Base-by-base conservation (phyloP, 1,140 invertebrate genomes). In the Oedothorax gibbosus region DNA sequence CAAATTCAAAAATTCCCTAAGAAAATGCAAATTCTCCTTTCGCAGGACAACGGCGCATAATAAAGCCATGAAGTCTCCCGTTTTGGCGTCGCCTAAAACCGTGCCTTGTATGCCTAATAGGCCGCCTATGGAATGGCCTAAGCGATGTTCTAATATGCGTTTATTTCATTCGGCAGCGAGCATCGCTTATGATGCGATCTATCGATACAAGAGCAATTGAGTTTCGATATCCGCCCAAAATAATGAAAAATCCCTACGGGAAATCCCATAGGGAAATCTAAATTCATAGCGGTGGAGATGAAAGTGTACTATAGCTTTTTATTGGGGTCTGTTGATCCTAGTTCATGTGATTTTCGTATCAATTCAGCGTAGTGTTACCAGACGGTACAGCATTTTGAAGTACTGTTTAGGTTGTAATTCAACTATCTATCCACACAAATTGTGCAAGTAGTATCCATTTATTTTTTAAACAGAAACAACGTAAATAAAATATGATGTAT, bases 161-260 rank as follows among this genome's bases (percentile, higher is more conserved):
- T 66, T 57, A 65, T 76, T 75, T 50, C 3, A 15, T 66, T 66
- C 57, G 7, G 50, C 18, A 51, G 20, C 56, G n/a, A 54, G 50
- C 6, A 49, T 56, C 49, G 54, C 69, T 20, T 79, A 79, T 79
- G 20, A 20, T 64, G 14, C 20, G 18, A 51, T 53, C 21, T 35
- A 21, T 65, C 78, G 65, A 80, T 80, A 56, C 35, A 79, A 53
- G 66, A 69, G 71, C 78, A 80, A 80, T 80, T 82, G 68, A 57
- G 80, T 82, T 82, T 73, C 80, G 69, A 82, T 82, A 82, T 82
- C 80, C n/a, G 35, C 35, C 68, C 80, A 60, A 82, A 84, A 84
- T 84, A 84, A 84, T 84, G 71, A 84, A 84, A 84, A 84, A 84
- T 84, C 81, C 81, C 81, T 84, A 75, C 81, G 81, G 81, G 81